Base-by-base conservation (phyloP, 2,888 invertebrate species). In the Drosophila parthenogenetica region DNA sequence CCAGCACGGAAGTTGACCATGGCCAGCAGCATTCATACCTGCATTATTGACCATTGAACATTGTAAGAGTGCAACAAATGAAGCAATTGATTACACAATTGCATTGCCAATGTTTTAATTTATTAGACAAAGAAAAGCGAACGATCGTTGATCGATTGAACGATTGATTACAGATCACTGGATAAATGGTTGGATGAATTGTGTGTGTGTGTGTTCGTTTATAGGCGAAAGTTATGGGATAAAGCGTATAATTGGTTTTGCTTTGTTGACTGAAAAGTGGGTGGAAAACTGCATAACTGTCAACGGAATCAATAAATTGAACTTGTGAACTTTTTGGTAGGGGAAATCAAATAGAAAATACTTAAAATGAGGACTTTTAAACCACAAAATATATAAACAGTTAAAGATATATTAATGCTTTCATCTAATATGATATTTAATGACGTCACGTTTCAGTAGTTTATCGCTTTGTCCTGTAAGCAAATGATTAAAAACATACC, bases 1-100 rank as follows among this genome's bases (percentile, higher is more conserved):
- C 60, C 37, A 49, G n/a, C 62, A 57, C 77, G 79, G 81, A 82
- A 81, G 79, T 82, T 77, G 64, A 70, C 70, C 78, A 73, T 79
- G 79, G 74, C 70, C 62, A 57, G 69, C 49, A 78, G 68, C 62
- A 54, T 19, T 35, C 46, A 25, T 39, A 49, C 32, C 51, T 49
- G 53, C 58, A 64, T 50, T 61, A 73, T 65, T 65, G 46, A 37
- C 55, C 62, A 73, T 65, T 73, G 51, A 73, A 58, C 29, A 29
- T 29, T 29, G 29, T 63, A 45, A 60, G 49, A 58, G 58, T 54
- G 43, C 48, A 51, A 54, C 68, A 62, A 81, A 76, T 73, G 67
- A 80, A 76, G 77, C 78, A 69, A 82, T 78, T 62, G 61, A 58
- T 17, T 42, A 29, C 58, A 63, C 35, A 60, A 70, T 64, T 70